phyloP scores from a whole-genome alignment of 2,888 invertebrate genomes.

The Phaedon cochleariae region DNA sequence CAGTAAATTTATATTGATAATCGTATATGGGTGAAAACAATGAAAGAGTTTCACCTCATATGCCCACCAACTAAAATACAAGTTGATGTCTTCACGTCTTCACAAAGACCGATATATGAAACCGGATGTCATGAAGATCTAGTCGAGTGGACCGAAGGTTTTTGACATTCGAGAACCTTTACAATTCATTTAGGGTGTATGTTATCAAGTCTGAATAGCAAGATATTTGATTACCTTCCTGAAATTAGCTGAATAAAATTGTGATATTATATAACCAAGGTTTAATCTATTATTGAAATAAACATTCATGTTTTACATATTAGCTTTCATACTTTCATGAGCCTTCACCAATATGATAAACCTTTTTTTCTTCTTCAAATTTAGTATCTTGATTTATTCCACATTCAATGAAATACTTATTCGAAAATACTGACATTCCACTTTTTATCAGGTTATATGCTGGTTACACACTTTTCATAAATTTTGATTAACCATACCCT shows the following conservation, averaged over 20 bases:
- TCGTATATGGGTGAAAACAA: neutral
- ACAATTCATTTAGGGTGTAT: neutral
- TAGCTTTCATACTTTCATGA: too few relatives aligned
- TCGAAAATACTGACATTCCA: too few relatives aligned
- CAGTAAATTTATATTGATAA: too few relatives aligned
- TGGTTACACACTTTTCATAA: too few relatives aligned
- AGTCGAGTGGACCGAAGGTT: neutral
- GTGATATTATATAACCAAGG: too few relatives aligned
- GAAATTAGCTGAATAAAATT: neutral
- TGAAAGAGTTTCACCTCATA: neutral
- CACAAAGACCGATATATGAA: neutral
- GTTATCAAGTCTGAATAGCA: neutral
- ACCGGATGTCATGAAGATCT: neutral
- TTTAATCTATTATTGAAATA: too few relatives aligned
- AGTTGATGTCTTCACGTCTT: neutral
- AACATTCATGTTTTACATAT: too few relatives aligned
- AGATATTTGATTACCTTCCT: neutral
- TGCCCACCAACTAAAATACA: neutral
- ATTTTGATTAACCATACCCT: neutral
- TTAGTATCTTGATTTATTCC: too few relatives aligned
- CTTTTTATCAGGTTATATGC: too few relatives aligned
- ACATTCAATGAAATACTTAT: too few relatives aligned
- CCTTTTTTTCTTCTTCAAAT: too few relatives aligned
- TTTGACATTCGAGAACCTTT: neutral
- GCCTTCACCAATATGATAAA: too few relatives aligned